Evolutionary conservation across 2,797 vertebrate species (phyloP).

Genomic region (Notoglanidium macrostoma): DNA sequence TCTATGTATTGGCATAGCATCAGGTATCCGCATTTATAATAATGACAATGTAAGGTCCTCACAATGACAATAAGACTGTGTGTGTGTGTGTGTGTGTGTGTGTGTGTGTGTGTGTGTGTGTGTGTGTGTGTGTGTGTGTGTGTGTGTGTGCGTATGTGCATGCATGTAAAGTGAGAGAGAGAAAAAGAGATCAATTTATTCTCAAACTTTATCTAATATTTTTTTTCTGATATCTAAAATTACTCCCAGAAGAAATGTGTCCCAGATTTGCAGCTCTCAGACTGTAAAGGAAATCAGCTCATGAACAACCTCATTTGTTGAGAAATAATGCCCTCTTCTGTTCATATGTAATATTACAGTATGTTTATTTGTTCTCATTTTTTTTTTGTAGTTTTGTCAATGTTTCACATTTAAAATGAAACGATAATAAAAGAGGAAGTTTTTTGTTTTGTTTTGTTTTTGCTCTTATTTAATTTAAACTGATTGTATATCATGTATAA

Average conservation of each 20-base stretch:
- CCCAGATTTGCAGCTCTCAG: slow-evolving; percentile 32
- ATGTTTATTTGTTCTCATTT: not conserved
- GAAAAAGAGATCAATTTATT: not conserved
- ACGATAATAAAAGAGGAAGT: not conserved
- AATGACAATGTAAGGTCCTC: not conserved
- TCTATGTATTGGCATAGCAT: not conserved
- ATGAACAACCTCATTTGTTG: slow-evolving; percentile 28
- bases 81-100: not conserved
- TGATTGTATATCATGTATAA: not conserved
- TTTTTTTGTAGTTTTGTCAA: not conserved
- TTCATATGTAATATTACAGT: not conserved
- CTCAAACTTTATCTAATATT: not conserved
- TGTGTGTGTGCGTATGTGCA: no score
- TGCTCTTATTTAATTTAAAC: not conserved
- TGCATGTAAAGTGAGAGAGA: not conserved
- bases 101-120: not conserved
- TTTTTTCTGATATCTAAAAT: not conserved
- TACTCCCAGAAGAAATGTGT: slow-evolving; percentile 3
- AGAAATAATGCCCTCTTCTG: slow-evolving; percentile 51
- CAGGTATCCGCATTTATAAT: not conserved
- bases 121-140: no score
- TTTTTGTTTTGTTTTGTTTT: not conserved
- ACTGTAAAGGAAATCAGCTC: not conserved
- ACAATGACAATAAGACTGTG: not conserved
- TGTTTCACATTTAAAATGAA: not conserved